phyloP scores from a whole-genome alignment of 2,888 invertebrate genomes.

The Therioaphis trifolii region DNA sequence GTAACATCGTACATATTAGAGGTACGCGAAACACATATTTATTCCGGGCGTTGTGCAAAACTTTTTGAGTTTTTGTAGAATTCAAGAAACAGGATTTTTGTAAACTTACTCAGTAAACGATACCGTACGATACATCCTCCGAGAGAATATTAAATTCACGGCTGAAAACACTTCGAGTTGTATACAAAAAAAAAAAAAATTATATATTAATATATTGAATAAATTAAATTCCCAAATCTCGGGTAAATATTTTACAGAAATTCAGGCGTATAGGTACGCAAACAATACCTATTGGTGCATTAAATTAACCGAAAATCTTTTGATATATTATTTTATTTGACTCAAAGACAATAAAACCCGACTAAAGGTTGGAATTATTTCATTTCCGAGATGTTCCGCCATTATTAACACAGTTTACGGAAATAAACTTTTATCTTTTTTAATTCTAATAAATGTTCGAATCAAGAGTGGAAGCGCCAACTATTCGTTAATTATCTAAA shows the following conservation, averaged over 20 bases:
- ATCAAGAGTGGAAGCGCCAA: constrained; percentile 22
- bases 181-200: no score
- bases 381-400: not conserved
- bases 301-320: not conserved
- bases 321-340: not conserved
- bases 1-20: no score
- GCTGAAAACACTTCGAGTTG: no score
- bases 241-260: not conserved
- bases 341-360: not conserved
- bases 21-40: no score
- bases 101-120: not conserved
- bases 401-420: constrained; percentile 15
- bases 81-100: not conserved
- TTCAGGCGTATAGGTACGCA: not conserved
- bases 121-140: no score
- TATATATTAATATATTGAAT: no score
- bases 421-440: constrained; percentile 21
- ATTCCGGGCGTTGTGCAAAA: no score
- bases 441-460: constrained; percentile 41
- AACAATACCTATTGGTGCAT: no score
- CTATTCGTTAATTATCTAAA: constrained; percentile 20
- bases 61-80: no score
- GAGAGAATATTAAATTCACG: no score
- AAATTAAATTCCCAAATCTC: not conserved
- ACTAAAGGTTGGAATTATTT: constrained; percentile 27